phyloP scores from a whole-genome alignment of 2,113 vertebrate genomes.

The Zingel zingel region DNA sequence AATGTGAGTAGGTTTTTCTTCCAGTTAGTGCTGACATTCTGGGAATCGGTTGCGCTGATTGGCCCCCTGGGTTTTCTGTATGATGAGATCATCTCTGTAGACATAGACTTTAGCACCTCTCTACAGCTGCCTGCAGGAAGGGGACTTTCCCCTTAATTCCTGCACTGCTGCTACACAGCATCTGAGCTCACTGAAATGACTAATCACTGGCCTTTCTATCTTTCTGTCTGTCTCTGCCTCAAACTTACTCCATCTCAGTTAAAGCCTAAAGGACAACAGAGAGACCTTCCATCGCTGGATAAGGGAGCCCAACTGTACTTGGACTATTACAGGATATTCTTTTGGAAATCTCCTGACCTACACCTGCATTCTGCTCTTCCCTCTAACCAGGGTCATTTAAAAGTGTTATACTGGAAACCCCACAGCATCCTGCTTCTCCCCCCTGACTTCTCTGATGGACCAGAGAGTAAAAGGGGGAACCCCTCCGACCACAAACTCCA shows the following conservation, averaged over 20 bases:
- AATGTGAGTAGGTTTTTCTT: conserved; percentile 56
- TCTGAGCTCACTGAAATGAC: conserved; percentile 82
- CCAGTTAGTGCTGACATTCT: conserved; percentile 67
- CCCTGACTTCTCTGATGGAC: conserved; percentile 83
- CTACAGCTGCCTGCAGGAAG: conserved; percentile 70
- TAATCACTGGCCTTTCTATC: conserved; percentile 76
- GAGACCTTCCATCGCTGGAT: conserved; percentile 55
- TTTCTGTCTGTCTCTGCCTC: conserved; percentile 62
- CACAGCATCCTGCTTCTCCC: conserved; percentile 54
- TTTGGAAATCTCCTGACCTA: conserved; percentile 30
- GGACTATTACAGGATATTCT: conserved; percentile 57
- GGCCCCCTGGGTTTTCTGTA: conserved; percentile 69
- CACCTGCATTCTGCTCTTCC: conserved; percentile 38
- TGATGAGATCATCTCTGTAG: conserved; percentile 81
- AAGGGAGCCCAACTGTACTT: conserved; percentile 41
- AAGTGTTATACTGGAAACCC: conserved; percentile 66
- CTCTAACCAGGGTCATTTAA: conserved; percentile 28
- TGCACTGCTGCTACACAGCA: conserved; percentile 62
- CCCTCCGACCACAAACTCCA: conserved; percentile 63
- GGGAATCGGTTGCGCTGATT: conserved; percentile 70
- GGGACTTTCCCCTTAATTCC: conserved; percentile 77
- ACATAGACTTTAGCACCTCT: conserved; percentile 77
- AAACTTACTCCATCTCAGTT: conserved; percentile 57
- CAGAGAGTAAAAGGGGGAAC: conserved; percentile 83
- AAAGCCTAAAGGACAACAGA: conserved; percentile 55